A percentile compares a stretch with the other conserved stretches of the same genome.
phyloP scores from a whole-genome alignment of 2,888 invertebrate genomes.

The Emmelina monodactyla region DNA sequence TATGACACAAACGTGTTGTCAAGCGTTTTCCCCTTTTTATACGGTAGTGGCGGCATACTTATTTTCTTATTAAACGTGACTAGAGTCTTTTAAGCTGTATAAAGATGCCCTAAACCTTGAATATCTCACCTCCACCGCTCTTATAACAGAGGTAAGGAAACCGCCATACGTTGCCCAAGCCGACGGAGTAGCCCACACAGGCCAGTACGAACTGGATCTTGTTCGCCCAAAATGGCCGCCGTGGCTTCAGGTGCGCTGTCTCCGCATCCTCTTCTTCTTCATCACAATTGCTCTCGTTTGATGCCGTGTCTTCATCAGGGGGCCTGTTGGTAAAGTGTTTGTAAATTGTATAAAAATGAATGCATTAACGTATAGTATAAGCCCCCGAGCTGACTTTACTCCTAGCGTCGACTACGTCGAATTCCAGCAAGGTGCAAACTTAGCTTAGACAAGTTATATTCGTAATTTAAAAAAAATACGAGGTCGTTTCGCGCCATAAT shows the following conservation, averaged over 20 bases:
- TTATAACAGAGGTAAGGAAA: conserved; percentile 93
- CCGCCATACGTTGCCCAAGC: conserved; percentile 89
- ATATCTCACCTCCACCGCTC: conserved; percentile 81
- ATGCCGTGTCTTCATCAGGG: conserved; percentile 76
- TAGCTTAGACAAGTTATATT: no score
- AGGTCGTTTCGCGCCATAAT: no score
- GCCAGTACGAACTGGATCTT: conserved; percentile 90
- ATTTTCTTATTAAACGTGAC: no score
- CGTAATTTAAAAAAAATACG: no score
- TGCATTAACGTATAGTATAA: no score
- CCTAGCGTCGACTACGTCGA: no score
- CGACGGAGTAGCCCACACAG: conserved; percentile 88
- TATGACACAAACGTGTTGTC: no score
- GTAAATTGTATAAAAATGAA: no score
- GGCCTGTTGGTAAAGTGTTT: conserved; percentile 65
- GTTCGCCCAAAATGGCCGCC: conserved; percentile 86
- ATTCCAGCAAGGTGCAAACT: no score
- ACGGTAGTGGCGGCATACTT: no score
- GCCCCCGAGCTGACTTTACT: no score
- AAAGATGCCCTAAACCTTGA: neutral
- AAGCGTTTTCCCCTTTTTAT: no score
- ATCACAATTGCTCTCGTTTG: conserved; percentile 78
- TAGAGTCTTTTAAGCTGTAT: neutral
- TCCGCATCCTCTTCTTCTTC: conserved; percentile 75
- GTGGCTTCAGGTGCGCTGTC: conserved; percentile 74